phyloP scores from a whole-genome alignment of 2,888 invertebrate species.

The Morpho deidamia region DNA sequence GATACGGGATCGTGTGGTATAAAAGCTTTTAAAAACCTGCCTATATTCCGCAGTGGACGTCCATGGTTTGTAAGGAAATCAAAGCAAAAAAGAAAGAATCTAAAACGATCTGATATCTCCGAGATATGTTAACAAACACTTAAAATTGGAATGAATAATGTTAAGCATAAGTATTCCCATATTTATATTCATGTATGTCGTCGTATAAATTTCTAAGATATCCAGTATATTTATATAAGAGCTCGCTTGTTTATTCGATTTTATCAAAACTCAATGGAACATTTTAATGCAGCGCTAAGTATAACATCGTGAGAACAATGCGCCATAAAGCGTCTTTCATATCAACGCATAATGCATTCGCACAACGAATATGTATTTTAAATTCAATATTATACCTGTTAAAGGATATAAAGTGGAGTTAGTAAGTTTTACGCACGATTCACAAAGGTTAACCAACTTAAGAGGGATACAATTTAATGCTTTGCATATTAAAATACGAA shows the following conservation, averaged over 20 bases:
- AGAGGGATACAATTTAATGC: slow-evolving; percentile 18
- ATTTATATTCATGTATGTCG: too few species aligned
- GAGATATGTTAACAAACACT: too few species aligned
- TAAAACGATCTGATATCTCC: too few species aligned
- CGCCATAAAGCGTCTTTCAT: slow-evolving; percentile 63
- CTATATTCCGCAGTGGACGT: too few species aligned
- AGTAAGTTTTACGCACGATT: slow-evolving; percentile 25
- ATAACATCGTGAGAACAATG: slow-evolving; percentile 65
- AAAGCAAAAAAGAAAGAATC: too few species aligned
- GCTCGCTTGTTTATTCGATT: slow-evolving; percentile 24
- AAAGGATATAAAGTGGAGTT: slow-evolving; percentile 29
- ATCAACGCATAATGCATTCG: slow-evolving; percentile 63
- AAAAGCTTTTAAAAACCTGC: too few species aligned
- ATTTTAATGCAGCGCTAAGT: slow-evolving; percentile 58
- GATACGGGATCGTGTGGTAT: too few species aligned
- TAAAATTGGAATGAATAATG: too few species aligned
- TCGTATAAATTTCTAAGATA: too few species aligned
- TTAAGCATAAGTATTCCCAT: too few species aligned
- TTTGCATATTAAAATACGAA: slow-evolving; percentile 24
- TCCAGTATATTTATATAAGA: background rate
- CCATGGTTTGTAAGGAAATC: too few species aligned
- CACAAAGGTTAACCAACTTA: slow-evolving; percentile 17
- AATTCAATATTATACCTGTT: slow-evolving; percentile 48
- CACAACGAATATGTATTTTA: slow-evolving; percentile 48
- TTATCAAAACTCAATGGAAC: slow-evolving; percentile 55